Base-by-base conservation (phyloP, 2,113 vertebrate genomes). In the Rhabdornis inornatus region DNA sequence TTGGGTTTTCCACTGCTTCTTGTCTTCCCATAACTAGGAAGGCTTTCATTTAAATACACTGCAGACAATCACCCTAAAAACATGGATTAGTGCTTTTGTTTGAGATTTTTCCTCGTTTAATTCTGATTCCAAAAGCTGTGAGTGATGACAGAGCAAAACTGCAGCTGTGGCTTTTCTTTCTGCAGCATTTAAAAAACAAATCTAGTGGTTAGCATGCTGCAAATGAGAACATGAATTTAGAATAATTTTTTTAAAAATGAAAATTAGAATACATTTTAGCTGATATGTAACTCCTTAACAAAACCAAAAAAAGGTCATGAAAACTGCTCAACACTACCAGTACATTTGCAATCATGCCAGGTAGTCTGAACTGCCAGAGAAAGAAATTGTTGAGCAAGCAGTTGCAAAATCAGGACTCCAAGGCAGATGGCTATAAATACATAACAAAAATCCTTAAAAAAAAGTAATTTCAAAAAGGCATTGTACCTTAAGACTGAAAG, bases 101-200 rank as follows among this genome's bases (percentile, higher is more conserved):
- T 93, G 28, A 55, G 68, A 92, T 94, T 95, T 64, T 85, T 90
- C 68, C 44, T 68, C 40, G 56, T 86, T 88, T 64, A 88, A 81
- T 87, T 94, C 49, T 60, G 59, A 93, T 86, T 85, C 60, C 13
- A 11, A 93, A 95, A 94, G 83, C 85, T 64, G 18, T 40, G 79
- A 35, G n/a, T 70, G 79, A 96, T 93, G 76, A 92, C 52, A 94
- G 68, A 95, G 90, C 68, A 95, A 86, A 91, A 80, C 79, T 89
- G 88, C 96, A 96, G 93, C 94, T 96, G 92, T 60, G 76, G 56
- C 63, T 85, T 93, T 92, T 90, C 63, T 86, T 93, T 85, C 63
- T 77, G 55, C 47, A 91, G 71, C 79, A 59, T 52, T 91, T 60
- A 85, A 68, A 66, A 94, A 90, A 86, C 71, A 80, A 91, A 90